Evolutionary conservation across 1,140 invertebrate species (phyloP).

Genomic region (Brevipalpus yothersi): DNA sequence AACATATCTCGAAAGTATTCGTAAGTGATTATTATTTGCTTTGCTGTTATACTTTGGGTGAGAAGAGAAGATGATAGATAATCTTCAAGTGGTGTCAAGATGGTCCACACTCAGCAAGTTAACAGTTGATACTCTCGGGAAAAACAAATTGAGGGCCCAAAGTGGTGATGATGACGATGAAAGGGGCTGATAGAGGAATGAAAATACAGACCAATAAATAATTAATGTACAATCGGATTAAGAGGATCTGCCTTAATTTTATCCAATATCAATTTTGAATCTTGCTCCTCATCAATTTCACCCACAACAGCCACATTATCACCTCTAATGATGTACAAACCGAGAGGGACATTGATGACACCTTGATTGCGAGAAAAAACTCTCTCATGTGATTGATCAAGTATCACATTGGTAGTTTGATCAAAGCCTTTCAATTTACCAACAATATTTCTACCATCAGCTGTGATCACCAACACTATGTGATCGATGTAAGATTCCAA

Average conservation of each 20-base stretch:
- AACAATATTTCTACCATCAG: slow-evolving; percentile 81
- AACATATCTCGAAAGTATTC: no score
- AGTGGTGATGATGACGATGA: neutral
- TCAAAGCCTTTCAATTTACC: slow-evolving; percentile 76
- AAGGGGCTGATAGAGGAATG: neutral
- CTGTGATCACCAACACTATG: slow-evolving; percentile 78
- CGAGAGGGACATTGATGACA: slow-evolving; percentile 84
- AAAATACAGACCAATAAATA: neutral
- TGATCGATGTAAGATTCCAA: slow-evolving; percentile 62
- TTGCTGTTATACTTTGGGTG: no score
- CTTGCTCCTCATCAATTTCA: slow-evolving; percentile 69
- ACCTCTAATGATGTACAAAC: slow-evolving; percentile 84
- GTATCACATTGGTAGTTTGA: slow-evolving; percentile 89
- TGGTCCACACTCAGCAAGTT: neutral
- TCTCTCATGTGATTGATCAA: slow-evolving; percentile 90
- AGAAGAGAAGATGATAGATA: no score
- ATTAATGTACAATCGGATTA: slow-evolving; percentile 52
- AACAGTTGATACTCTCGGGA: neutral
- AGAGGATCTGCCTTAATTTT: slow-evolving; percentile 63
- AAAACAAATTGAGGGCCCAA: neutral
- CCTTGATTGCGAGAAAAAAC: slow-evolving; percentile 76
- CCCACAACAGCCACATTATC: slow-evolving; percentile 90
- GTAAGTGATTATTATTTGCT: no score
- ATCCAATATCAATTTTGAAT: slow-evolving; percentile 53
- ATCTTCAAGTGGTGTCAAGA: no score